Percentiles rank a stretch among this genome's conserved stretches.
Conservation (phyloP, 2,888 invertebrate genomes). For the Cephus rjabovi region DNA sequence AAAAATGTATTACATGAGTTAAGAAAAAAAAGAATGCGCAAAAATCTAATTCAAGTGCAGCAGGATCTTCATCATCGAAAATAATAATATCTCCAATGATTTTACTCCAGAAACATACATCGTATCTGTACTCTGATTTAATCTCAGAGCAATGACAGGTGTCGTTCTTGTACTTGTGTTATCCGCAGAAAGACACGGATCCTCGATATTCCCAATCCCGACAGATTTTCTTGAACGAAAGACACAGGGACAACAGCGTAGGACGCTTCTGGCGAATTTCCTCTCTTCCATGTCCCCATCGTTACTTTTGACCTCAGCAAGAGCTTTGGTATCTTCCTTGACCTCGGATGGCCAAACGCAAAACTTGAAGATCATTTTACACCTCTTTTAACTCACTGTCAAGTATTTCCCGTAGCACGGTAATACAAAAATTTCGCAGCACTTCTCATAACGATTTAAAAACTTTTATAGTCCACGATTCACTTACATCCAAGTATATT, state of each 20-base stretch:
- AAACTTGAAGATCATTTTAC: conserved; percentile 56
- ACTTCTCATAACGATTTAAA: not conserved
- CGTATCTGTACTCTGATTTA: conserved; percentile 45
- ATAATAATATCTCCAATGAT: not conserved
- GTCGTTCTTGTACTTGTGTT: conserved; percentile 35
- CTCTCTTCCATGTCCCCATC: conserved; percentile 23
- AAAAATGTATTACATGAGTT: not conserved
- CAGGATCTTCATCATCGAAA: not conserved
- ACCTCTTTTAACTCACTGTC: not conserved
- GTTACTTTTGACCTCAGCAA: conserved; percentile 28
- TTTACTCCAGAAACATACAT: conserved; percentile 41
- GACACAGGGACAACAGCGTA: conserved; percentile 59
- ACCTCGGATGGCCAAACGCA: conserved; percentile 53
- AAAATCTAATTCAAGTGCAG: not conserved
- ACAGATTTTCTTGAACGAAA: conserved; percentile 57
- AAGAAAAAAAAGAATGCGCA: not conserved
- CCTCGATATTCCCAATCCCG: conserved; percentile 43
- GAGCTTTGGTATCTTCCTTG: conserved; percentile 39
- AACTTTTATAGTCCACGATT: not conserved
- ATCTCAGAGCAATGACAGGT: conserved; percentile 54
- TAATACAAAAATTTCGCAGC: not conserved
- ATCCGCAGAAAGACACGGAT: conserved; percentile 36
- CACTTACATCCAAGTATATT: not conserved
- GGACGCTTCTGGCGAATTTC: conserved; percentile 47
- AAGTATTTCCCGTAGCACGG: not conserved